A percentile compares a stretch with the other conserved stretches of the same genome.
phyloP scores from a whole-genome alignment of 1,140 invertebrate genomes.

The Periplaneta americana region DNA sequence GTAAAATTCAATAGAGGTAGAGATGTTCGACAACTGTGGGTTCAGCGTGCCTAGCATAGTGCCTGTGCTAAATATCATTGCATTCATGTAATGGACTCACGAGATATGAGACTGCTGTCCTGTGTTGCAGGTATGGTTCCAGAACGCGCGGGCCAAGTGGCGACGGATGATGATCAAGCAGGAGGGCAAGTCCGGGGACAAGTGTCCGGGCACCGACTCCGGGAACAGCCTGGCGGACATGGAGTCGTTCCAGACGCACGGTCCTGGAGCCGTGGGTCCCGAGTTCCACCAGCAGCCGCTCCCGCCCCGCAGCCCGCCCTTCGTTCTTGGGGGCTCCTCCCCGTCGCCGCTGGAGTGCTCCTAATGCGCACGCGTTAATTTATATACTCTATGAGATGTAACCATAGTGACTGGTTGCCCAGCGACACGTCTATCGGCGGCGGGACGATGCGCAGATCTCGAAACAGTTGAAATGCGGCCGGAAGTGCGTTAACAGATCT shows the following conservation, averaged over 20 bases:
- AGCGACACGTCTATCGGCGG: no score
- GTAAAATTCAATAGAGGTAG: no score
- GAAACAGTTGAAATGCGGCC: no score
- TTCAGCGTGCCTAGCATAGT: no score
- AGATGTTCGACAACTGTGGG: no score
- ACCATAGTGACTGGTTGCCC: no score
- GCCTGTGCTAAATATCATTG: no score
- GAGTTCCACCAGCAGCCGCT: not conserved
- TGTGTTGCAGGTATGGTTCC: constrained; percentile 87
- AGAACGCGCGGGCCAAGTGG: constrained; percentile 96
- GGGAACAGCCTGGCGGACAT: constrained; percentile 15
- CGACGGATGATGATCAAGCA: constrained; percentile 77
- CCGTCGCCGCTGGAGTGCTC: constrained; percentile 13
- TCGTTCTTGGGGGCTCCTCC: constrained; percentile 6
- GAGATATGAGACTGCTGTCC: not conserved
- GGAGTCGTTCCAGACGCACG: constrained; percentile 3
- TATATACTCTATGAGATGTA: no score
- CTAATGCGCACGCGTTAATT: not conserved
- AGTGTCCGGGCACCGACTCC: constrained; percentile 21
- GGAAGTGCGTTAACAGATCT: no score
- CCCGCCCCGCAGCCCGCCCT: not conserved
- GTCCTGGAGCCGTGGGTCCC: not conserved
- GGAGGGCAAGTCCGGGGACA: constrained; percentile 46
- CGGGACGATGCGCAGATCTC: no score
- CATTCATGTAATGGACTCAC: no score